Evolutionary conservation across 1,140 invertebrate species (phyloP), one percentile per base, ranked within the genome.

Genomic region (Zaprionus vittiger): DNA sequence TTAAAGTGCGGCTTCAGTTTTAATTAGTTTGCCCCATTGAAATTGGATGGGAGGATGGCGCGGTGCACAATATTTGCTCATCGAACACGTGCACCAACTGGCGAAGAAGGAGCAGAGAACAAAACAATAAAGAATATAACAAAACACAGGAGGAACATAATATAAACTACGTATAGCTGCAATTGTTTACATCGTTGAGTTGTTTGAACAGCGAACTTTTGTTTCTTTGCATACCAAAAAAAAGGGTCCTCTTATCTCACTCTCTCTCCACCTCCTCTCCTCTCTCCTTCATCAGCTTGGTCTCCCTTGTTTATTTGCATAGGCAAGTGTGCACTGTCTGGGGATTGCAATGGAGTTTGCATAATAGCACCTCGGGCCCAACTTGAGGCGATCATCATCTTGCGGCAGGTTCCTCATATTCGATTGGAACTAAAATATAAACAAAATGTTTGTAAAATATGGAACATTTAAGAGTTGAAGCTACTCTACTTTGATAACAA

Each of bases 11-110:
- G 37, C 62, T 90, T 76, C 71, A 77, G 84, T 89, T 90, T 90
- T 90, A 89, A 89, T 89, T 89, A 90, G 81, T 84, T 89, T 84
- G 80, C 78, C 75, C 73, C 77, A 37, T 76, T 72, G 77, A 84
- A 49, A 17, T 1, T 1, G 9, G 3, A 9, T 9, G 66, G 73
- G 56, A 24, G 70, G 67, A 68, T 56, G 28, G 31, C 20, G 31
- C n/a, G 24, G 24, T 34, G 22, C 44, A 20, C 31, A 70, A 47
- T 70, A 67, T 70, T 63, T 75, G 59, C 72, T 34, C 49, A 57
- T 55, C 44, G 37, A 31, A 20, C 68, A 72, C 55, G 55, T 76
- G 61, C 41, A 44, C 44, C 31, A 17, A 44, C 37, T 72, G 62
- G 26, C 47, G 26, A 20, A 38, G 31, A 5, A 34, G 31, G 12